These are phyloP conservation scores for Drosophila sproati DNA, from an alignment of 1,140 invertebrate species.

Conservation along the genomic window DNA sequence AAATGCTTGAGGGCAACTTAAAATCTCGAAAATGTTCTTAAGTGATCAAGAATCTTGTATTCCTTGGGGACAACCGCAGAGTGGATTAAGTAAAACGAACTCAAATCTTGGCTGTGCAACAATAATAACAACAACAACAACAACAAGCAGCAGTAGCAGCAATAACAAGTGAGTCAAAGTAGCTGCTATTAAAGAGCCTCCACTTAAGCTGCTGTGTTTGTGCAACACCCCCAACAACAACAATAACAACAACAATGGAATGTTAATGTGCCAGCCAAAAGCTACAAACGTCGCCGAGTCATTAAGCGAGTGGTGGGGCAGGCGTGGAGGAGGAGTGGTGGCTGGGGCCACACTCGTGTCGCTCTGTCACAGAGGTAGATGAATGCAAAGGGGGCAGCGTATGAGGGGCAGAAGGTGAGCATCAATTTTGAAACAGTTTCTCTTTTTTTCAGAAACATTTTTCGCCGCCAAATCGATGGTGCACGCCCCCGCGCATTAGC, in stretches of 20 bases:
- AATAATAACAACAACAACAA: background rate
- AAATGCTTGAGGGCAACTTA: constrained; percentile 11
- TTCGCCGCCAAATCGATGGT: constrained; percentile 56
- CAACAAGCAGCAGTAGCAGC: background rate
- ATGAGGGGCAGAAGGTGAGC: constrained; percentile 71
- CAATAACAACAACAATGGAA: constrained; percentile 46
- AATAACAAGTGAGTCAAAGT: constrained; percentile 25
- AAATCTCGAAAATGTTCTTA: constrained; percentile 13
- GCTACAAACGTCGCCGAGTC: constrained; percentile 70
- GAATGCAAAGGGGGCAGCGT: background rate
- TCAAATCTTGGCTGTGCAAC: constrained; percentile 1
- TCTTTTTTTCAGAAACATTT: constrained; percentile 38
- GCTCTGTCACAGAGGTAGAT: constrained; percentile 29
- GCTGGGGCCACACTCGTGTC: constrained; percentile 28
- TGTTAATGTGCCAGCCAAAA: constrained; percentile 70
- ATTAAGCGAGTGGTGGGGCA: constrained; percentile 44
- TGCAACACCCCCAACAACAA: constrained; percentile 57
- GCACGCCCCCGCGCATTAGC: constrained; percentile 64
- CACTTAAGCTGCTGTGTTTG: constrained; percentile 61
- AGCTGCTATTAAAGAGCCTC: constrained; percentile 37
- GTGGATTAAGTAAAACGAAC: constrained; percentile 42
- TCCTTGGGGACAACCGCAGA: constrained; percentile 30
- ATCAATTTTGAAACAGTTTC: constrained; percentile 78
- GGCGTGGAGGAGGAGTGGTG: constrained; percentile 4
- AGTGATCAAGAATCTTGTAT: constrained; percentile 32